phyloP scores from a whole-genome alignment of 92 coral and sea anemone genomes.

The Diadumene lineata region DNA sequence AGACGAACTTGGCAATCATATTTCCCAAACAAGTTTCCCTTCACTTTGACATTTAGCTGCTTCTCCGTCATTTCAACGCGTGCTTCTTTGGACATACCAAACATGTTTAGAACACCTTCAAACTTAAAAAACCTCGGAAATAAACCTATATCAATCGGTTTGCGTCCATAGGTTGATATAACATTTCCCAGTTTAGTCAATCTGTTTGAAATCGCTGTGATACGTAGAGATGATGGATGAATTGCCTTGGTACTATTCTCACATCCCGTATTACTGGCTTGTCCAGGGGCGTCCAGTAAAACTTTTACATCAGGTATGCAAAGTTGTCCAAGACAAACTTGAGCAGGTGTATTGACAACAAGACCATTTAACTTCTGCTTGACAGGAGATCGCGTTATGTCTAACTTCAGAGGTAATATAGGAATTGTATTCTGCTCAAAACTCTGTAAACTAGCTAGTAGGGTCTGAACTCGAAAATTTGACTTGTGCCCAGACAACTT shows the following conservation, averaged over 20 bases:
- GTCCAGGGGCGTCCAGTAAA: neutral
- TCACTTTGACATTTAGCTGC: neutral
- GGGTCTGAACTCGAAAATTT: neutral
- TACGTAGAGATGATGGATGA: neutral
- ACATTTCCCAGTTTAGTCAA: constrained; percentile 7
- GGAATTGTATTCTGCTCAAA: constrained; percentile 5
- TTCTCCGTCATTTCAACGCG: neutral
- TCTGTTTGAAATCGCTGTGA: constrained; percentile 1
- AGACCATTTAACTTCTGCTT: constrained; percentile 25
- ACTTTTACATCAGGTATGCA: constrained; percentile 25
- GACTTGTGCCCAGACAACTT: constrained; percentile 3
- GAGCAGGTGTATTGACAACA: constrained; percentile 10
- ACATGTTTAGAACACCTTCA: neutral
- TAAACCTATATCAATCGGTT: constrained; percentile 1
- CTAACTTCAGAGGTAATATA: constrained; percentile 1
- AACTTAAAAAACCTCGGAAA: neutral
- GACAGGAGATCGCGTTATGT: constrained; percentile 15
- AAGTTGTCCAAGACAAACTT: constrained; percentile 24
- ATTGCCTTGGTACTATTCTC: neutral
- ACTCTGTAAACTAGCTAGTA: neutral
- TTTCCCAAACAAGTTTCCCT: constrained; percentile 15
- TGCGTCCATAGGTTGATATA: neutral
- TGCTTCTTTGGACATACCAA: constrained; percentile 16
- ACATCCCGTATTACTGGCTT: neutral
- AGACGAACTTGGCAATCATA: constrained; percentile 32